Conservation (phyloP, 92 coral and sea anemone species). For the Palythoa grandis region DNA sequence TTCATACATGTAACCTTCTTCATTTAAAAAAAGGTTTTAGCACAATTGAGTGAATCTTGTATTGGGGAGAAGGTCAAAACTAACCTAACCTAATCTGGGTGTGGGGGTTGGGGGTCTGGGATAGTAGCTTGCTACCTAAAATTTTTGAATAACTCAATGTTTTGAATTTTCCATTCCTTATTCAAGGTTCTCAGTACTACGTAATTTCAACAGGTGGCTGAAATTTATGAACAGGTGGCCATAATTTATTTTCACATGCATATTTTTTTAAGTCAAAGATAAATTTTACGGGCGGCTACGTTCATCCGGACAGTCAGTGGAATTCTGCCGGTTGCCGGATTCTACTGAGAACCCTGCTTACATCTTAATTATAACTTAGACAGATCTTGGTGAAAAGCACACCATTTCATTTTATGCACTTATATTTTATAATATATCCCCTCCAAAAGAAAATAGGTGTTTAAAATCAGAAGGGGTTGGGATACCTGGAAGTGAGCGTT, state of each 20-base stretch:
- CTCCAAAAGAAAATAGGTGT: constrained; percentile 8
- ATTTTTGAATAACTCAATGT: neutral
- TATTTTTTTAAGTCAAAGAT: constrained; percentile 18
- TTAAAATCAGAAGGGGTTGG: constrained; percentile 3
- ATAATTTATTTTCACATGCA: constrained; percentile 18
- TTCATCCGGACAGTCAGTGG: neutral
- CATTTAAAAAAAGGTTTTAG: constrained; percentile 3
- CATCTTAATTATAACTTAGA: neutral
- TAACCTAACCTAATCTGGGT: neutral
- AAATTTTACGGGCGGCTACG: constrained; percentile 18
- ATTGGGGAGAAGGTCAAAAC: constrained; percentile 10
- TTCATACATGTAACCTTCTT: constrained; percentile 25
- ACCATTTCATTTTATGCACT: constrained; percentile 11
- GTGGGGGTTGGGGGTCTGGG: neutral
- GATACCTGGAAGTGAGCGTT: constrained; percentile 20
- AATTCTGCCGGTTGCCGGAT: constrained; percentile 17
- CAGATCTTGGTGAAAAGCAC: constrained; percentile 7
- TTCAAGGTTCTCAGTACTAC: neutral
- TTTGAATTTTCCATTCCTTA: neutral
- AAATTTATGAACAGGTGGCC: neutral
- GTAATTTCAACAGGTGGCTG: neutral
- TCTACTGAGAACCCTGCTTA: constrained; percentile 19
- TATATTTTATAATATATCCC: constrained; percentile 23
- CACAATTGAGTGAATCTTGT: constrained; percentile 9
- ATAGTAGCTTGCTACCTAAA: neutral